Percentiles rank a stretch among this genome's conserved stretches.
Evolutionary conservation across 2,888 invertebrate species (phyloP).

Genomic region (Smittia aterrima): DNA sequence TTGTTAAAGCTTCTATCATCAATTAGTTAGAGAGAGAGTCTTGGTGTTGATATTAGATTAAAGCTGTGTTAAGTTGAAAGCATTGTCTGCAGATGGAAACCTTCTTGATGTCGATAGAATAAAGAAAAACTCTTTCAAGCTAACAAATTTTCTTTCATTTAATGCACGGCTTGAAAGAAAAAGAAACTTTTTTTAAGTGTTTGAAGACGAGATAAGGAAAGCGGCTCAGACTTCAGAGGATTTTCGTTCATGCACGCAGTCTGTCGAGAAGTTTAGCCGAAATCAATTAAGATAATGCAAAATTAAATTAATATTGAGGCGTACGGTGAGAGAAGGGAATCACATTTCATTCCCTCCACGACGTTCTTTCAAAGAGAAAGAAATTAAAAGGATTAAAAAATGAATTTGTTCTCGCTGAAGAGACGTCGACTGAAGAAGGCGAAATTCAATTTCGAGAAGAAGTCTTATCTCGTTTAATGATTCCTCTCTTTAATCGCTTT

Average conservation of each 20-base stretch:
- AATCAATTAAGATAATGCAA: slow-evolving; percentile 41
- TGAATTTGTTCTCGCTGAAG: neutral
- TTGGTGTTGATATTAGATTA: too few species aligned
- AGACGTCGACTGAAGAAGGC: neutral
- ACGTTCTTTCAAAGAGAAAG: neutral
- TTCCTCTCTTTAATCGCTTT: slow-evolving; percentile 17
- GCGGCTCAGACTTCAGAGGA: neutral
- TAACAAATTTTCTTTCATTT: too few species aligned
- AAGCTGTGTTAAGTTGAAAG: too few species aligned
- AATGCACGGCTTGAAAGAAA: neutral
- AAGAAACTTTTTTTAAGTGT: neutral
- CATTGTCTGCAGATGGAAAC: too few species aligned
- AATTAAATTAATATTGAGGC: slow-evolving; percentile 39
- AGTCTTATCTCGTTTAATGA: slow-evolving; percentile 16
- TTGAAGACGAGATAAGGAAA: neutral
- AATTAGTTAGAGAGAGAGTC: too few species aligned
- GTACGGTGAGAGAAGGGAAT: slow-evolving; percentile 3
- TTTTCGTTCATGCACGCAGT: neutral
- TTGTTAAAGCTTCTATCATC: too few species aligned
- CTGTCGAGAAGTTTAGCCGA: slow-evolving; percentile 1
- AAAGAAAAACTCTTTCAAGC: too few species aligned
- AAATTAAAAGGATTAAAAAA: slow-evolving; percentile 38
- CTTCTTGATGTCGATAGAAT: too few species aligned
- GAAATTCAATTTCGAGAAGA: slow-evolving; percentile 28
- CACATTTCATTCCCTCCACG: neutral